These are phyloP conservation scores for Megaleporinus macrocephalus DNA, from an alignment of 2,113 vertebrate genomes.

Conservation along the genomic window DNA sequence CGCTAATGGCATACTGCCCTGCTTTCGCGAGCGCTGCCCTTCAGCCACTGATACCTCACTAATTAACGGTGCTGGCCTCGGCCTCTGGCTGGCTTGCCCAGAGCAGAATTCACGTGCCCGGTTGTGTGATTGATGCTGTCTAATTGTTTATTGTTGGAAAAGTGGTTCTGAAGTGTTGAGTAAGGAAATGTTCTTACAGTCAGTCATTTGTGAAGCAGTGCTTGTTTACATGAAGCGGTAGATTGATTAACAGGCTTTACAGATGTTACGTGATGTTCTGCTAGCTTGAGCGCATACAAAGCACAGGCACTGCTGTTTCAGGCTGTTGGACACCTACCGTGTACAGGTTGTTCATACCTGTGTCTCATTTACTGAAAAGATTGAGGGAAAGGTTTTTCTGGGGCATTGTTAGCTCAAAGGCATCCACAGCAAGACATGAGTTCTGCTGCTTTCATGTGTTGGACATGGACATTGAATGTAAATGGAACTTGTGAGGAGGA, in stretches of 20 bases:
- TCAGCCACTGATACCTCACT: conserved; percentile 47
- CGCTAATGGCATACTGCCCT: conserved; percentile 68
- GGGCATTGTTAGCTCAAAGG: no score
- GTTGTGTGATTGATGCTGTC: background rate
- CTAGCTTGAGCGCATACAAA: no score
- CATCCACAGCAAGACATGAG: no score
- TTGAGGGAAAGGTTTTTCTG: no score
- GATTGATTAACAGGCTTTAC: background rate
- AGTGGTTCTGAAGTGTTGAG: background rate
- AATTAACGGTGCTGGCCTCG: conserved; percentile 42
- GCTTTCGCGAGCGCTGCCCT: conserved; percentile 58
- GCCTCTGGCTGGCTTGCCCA: conserved; percentile 42
- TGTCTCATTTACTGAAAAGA: no score
- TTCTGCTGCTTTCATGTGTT: no score
- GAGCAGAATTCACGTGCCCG: conserved; percentile 2
- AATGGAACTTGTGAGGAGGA: no score
- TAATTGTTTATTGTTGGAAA: conserved; percentile 14
- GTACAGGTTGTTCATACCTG: no score
- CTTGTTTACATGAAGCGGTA: background rate
- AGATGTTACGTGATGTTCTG: background rate
- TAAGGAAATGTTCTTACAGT: background rate
- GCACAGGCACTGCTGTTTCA: no score
- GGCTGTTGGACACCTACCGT: no score
- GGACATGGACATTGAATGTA: no score
- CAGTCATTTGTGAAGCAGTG: background rate